These are phyloP conservation scores for Cephus sareptanus DNA, from an alignment of 2,888 invertebrate genomes.

Conservation along the genomic window DNA sequence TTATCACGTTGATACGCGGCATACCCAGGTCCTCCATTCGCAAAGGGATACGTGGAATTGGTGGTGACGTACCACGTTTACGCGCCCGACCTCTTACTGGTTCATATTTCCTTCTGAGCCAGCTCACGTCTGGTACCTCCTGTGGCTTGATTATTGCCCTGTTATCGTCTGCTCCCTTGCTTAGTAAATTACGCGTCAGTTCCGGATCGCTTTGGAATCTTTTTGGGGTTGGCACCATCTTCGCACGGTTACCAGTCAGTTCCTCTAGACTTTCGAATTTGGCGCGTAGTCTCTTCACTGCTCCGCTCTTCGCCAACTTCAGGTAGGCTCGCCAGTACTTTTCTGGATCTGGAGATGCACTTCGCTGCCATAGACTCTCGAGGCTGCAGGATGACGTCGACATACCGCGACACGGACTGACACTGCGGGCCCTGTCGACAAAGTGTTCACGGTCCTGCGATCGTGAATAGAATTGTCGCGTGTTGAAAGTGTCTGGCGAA, in stretches of 20 bases:
- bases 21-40: slow-evolving; percentile 79
- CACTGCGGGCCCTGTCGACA: slow-evolving; percentile 50
- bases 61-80: slow-evolving; percentile 71
- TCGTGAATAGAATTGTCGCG: slow-evolving; percentile 68
- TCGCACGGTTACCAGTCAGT: slow-evolving; percentile 55
- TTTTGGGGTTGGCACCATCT: slow-evolving; percentile 58
- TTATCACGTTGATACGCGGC: slow-evolving; percentile 92
- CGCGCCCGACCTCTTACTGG: slow-evolving; percentile 68
- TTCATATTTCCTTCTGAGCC: slow-evolving; percentile 74
- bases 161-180: slow-evolving; percentile 67
- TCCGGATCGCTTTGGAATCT: slow-evolving; percentile 85
- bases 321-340: slow-evolving; percentile 77
- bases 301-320: slow-evolving; percentile 79
- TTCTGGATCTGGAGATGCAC: slow-evolving; percentile 80
- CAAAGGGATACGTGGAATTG: slow-evolving; percentile 73
- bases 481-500: slow-evolving; percentile 54
- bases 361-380: slow-evolving; percentile 78
- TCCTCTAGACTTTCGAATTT: slow-evolving; percentile 80
- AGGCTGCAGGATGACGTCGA: slow-evolving; percentile 71
- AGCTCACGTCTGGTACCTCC: slow-evolving; percentile 72
- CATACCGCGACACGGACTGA: slow-evolving; percentile 62
- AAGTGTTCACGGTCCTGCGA: slow-evolving; percentile 52
- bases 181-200: slow-evolving; percentile 72
- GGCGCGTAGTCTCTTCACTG: slow-evolving; percentile 81
- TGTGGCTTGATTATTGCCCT: slow-evolving; percentile 66